A percentile compares a stretch with the other conserved stretches of the same genome.
phyloP scores from a whole-genome alignment of 1,140 invertebrate species.

The Sinonovacula constricta region DNA sequence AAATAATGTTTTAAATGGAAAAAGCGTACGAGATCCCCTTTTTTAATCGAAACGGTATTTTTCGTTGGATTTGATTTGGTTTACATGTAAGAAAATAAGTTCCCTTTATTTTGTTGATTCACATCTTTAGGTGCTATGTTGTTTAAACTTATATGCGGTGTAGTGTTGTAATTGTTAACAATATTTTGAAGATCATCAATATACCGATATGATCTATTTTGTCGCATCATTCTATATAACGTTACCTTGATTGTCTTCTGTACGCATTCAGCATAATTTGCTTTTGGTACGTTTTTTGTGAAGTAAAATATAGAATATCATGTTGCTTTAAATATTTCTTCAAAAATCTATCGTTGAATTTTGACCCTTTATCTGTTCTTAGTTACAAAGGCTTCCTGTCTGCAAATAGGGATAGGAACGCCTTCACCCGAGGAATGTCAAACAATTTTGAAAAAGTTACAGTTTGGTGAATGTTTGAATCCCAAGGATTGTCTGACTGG shows the following conservation, averaged over 20 bases:
- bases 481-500: too few relatives aligned
- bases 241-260: too few relatives aligned
- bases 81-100: too few relatives aligned
- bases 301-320: neutral
- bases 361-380: constrained; percentile 20
- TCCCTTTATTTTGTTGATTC: neutral
- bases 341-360: neutral
- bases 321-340: neutral
- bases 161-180: constrained; percentile 2
- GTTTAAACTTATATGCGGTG: neutral
- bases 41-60: neutral
- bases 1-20: neutral
- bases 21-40: neutral
- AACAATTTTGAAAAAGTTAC: too few relatives aligned
- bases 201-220: neutral
- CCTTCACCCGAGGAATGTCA: too few relatives aligned
- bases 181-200: constrained; percentile 12
- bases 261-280: constrained; percentile 10
- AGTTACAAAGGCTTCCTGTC: neutral
- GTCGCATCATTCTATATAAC: neutral
- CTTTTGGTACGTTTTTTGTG: constrained; percentile 6
- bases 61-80: neutral
- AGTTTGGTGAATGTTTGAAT: too few relatives aligned
- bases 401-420: too few relatives aligned
- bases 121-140: neutral